Evolutionary conservation across 2,797 vertebrate species (phyloP).

Genomic region (Ceyx erithaca): DNA sequence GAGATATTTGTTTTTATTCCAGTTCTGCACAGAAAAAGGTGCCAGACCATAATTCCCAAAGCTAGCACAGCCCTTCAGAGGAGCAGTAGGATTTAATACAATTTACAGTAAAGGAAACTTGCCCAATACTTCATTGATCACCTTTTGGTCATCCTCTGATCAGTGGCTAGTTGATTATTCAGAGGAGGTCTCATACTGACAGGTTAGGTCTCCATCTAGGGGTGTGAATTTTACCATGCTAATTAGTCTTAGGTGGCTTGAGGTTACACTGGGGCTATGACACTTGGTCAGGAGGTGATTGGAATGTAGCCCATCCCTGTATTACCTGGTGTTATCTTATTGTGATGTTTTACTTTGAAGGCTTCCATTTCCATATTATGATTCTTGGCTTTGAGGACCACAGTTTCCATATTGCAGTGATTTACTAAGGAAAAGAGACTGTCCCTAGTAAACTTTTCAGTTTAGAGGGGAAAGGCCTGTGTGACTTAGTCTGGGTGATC

Average conservation of each 20-base stretch:
- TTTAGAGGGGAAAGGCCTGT: neutral
- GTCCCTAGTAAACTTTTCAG: neutral
- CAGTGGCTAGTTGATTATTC: neutral
- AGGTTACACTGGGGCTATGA: neutral
- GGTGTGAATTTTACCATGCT: neutral
- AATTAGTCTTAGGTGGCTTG: neutral
- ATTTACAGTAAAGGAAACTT: neutral
- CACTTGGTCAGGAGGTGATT: neutral
- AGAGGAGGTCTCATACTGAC: neutral
- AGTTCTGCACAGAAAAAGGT: neutral
- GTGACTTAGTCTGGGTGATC: no score
- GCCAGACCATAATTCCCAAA: neutral
- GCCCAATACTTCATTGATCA: neutral
- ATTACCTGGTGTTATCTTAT: neutral
- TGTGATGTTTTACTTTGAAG: neutral
- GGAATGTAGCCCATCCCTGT: neutral
- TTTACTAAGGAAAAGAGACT: neutral
- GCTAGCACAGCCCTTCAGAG: neutral
- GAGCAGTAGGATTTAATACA: neutral
- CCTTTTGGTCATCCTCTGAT: neutral
- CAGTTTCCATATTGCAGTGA: neutral
- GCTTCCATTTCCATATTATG: neutral
- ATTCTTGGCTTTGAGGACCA: neutral
- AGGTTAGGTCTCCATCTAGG: neutral
- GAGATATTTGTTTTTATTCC: neutral